Evolutionary conservation across 1,140 invertebrate species (phyloP), one percentile per base, ranked within the genome.

Genomic region (Drosophila baimaii): DNA sequence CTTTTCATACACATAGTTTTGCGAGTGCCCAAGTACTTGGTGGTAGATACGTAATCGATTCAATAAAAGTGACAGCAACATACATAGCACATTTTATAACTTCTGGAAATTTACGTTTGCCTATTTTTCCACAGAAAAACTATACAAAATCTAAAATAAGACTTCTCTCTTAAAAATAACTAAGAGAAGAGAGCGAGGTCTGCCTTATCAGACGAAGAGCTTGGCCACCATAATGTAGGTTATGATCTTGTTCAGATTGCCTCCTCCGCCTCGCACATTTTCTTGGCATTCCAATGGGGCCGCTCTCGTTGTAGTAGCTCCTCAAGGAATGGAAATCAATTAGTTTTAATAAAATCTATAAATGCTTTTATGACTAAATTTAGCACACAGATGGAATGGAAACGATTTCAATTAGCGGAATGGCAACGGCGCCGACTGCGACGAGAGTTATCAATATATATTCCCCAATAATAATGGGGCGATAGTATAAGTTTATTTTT

Each of bases 181-280:
- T 39, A 70, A 71, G 68, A 70, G 65, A 70, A 70, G 65, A 70
- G 49, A 15, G 19, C 3, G 0, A n/a, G n/a, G n/a, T n/a, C n/a
- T n/a, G 27, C 23, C n/a, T 70, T 70, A 71, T 70, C 65, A 49
- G 25, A 6, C 56, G 73, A 63, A 51, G 27, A 51, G 49, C 49
- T 31, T 13, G 25, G 31, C 35, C 33, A 44, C 56, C 55, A 85
- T 77, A 82, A 79, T 86, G 41, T 78, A 61, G 79, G 59, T 85
- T 86, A 86, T 69, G 78, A 85, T 86, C 74, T 81, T 64, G 61
- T 73, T 59, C 35, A 51, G 62, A 46, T 49, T 57, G 56, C 76
- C 47, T 46, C 54, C 37, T 43, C 76, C 47, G 41, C 54, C 37
- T 43, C 27, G 19, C 44, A 47, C 49, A 71, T 64, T 77, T 69